A percentile compares a stretch with the other conserved stretches of the same genome.
phyloP scores from a whole-genome alignment of 2,113 vertebrate species.

The Prunella himalayana region DNA sequence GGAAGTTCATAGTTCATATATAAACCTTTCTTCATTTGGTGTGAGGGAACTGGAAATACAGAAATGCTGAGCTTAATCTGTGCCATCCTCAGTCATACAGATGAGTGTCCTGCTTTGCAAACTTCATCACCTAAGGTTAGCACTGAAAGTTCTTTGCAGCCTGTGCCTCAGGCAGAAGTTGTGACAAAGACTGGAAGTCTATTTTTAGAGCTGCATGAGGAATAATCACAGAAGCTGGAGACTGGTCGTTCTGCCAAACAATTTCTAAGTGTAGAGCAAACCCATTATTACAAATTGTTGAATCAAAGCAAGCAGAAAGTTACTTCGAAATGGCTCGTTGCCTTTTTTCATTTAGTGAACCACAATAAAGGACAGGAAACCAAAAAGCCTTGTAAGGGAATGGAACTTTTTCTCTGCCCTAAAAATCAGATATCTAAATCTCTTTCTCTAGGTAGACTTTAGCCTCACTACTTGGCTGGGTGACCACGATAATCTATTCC shows the following conservation, averaged over 20 bases:
- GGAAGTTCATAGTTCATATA: background rate
- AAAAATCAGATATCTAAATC: background rate
- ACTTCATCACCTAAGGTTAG: background rate
- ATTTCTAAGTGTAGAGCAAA: slow-evolving; percentile 1
- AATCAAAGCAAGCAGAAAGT: slow-evolving; percentile 29
- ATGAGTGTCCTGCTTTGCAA: background rate
- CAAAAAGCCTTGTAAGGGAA: background rate
- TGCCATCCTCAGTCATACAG: background rate
- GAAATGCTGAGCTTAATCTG: background rate
- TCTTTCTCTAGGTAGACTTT: background rate
- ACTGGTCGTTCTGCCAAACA: background rate
- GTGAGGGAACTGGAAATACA: background rate
- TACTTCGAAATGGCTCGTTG: background rate
- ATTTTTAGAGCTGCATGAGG: background rate
- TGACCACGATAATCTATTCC: background rate
- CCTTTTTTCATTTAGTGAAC: background rate
- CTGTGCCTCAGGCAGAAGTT: background rate
- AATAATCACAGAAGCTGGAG: background rate
- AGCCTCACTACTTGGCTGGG: background rate
- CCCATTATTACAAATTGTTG: background rate
- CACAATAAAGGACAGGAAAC: background rate
- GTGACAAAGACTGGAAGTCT: background rate
- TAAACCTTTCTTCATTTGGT: background rate
- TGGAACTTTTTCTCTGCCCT: background rate
- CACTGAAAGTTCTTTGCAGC: background rate